Percentiles rank a stretch among this genome's conserved stretches.
Evolutionary conservation across 2,797 vertebrate species (phyloP).

Genomic region (Staurois parvus): DNA sequence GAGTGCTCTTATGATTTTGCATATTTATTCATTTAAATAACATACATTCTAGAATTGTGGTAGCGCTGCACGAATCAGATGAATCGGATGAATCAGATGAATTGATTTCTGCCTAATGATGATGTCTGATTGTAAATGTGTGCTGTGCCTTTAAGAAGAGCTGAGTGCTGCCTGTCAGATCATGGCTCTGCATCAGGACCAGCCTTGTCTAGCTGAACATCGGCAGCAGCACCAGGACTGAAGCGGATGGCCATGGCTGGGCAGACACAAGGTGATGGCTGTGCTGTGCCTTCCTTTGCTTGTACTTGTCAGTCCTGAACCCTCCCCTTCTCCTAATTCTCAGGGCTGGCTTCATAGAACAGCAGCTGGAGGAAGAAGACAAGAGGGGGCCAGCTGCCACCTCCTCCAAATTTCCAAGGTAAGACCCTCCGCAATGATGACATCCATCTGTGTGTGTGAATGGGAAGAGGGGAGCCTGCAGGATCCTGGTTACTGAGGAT

Average conservation of each 20-base stretch:
- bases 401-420: conserved; percentile 48
- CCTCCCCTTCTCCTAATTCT: conserved; percentile 43
- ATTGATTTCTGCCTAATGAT: neutral
- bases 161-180: conserved; percentile 38
- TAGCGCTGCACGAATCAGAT: neutral
- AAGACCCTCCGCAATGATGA: conserved; percentile 23
- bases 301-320: conserved; percentile 32
- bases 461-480: neutral
- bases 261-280: neutral
- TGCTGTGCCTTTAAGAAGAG: conserved; percentile 47
- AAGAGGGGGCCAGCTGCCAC: conserved; percentile 26
- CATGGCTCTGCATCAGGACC: conserved; percentile 28
- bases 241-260: conserved; percentile 11
- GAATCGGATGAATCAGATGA: neutral
- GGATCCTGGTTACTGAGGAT: neutral
- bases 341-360: conserved; percentile 22
- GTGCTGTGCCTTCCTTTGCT: neutral
- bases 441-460: neutral
- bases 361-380: conserved; percentile 28
- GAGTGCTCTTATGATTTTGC: neutral
- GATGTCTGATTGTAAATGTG: neutral
- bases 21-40: neutral
- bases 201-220: conserved; percentile 19
- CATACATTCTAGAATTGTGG: neutral
- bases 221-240: neutral